These are phyloP conservation scores for Psammodynastes pulverulentus DNA, from an alignment of 2,113 vertebrate genomes.

Conservation along the genomic window DNA sequence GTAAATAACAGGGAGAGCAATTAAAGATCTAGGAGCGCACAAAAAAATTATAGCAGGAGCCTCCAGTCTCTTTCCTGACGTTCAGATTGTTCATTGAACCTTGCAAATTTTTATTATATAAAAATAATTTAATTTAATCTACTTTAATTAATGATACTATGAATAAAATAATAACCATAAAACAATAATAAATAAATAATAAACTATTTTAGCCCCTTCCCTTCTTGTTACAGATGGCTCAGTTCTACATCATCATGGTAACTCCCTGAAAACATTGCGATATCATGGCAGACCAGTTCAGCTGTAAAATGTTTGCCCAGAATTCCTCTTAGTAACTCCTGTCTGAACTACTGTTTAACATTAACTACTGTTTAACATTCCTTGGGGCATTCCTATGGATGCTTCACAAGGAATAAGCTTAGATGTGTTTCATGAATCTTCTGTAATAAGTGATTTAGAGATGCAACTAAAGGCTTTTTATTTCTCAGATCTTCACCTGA, in stretches of 20 bases:
- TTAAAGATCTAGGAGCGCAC: too few relatives aligned
- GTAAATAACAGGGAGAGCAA: too few relatives aligned
- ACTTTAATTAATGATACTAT: too few relatives aligned
- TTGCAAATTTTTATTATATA: too few relatives aligned
- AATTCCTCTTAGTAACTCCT: conserved; percentile 35
- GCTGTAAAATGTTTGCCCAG: neutral
- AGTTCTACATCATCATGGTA: neutral
- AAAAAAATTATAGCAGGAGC: too few relatives aligned
- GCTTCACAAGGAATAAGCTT: neutral
- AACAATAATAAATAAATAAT: too few relatives aligned
- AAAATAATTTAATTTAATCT: too few relatives aligned
- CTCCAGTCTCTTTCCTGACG: too few relatives aligned
- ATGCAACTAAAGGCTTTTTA: neutral
- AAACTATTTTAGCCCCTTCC: neutral
- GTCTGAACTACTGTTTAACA: conserved; percentile 23
- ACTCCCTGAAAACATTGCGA: neutral
- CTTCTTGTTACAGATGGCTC: neutral
- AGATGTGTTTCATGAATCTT: neutral
- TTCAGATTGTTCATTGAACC: too few relatives aligned
- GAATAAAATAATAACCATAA: too few relatives aligned
- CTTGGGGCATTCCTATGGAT: neutral
- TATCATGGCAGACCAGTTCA: neutral
- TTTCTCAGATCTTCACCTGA: neutral
- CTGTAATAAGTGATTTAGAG: neutral
- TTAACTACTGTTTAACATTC: too few relatives aligned